Percentiles rank a stretch among this genome's conserved stretches.
These are phyloP conservation scores for Heliconius nattereri DNA, from an alignment of 1,140 invertebrate species.

Conservation along the genomic window DNA sequence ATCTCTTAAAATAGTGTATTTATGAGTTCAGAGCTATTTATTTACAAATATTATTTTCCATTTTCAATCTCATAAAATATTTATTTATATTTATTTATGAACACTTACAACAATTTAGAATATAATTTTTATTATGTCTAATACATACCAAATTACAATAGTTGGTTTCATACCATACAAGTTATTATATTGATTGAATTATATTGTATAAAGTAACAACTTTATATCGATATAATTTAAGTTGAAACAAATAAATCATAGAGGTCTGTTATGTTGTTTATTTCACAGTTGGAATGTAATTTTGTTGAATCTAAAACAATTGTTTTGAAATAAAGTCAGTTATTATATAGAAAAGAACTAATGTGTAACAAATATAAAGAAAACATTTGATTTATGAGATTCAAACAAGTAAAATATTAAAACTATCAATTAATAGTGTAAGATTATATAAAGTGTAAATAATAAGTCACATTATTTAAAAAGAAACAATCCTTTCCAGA, in stretches of 20 bases:
- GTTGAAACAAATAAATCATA: background rate
- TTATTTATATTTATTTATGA: conserved; percentile 70
- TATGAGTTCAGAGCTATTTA: conserved; percentile 54
- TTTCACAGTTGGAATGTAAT: conserved; percentile 2
- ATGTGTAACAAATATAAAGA: conserved; percentile 9
- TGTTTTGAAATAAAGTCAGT: background rate
- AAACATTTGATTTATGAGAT: background rate
- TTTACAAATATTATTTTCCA: conserved; percentile 54
- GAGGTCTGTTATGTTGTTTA: background rate
- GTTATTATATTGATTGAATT: too few relatives aligned
- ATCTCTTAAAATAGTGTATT: conserved; percentile 50
- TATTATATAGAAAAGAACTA: background rate
- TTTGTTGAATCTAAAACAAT: background rate
- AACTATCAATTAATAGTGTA: background rate
- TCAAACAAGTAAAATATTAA: conserved; percentile 9
- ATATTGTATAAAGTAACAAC: too few relatives aligned
- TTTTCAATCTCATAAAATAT: conserved; percentile 69
- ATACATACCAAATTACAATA: conserved; percentile 53
- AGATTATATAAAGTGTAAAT: background rate
- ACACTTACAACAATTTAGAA: conserved; percentile 80
- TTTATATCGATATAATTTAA: background rate
- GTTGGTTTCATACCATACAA: conserved; percentile 15
- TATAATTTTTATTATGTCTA: conserved; percentile 69
- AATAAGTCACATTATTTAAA: background rate
- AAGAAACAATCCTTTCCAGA: background rate